Conservation (phyloP, 2,888 invertebrate genomes). For the Aelia acuminata region DNA sequence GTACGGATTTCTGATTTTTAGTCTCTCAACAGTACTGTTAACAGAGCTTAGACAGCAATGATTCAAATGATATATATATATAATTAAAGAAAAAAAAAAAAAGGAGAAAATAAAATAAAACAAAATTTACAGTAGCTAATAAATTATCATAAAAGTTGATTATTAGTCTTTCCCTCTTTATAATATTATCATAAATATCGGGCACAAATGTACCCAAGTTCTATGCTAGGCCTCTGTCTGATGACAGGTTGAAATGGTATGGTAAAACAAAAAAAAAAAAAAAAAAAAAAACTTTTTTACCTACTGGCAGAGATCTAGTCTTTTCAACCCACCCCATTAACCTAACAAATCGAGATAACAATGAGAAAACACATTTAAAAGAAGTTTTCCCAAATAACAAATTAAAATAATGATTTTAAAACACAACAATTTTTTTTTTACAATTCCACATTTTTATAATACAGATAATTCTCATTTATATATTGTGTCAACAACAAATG, state of each 20-base stretch:
- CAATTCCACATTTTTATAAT: constrained; percentile 50
- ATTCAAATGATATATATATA: constrained; percentile 13
- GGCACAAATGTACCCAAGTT: constrained; percentile 33
- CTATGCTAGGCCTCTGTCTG: constrained; percentile 57
- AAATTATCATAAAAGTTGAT: constrained; percentile 44
- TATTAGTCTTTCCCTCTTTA: constrained; percentile 52
- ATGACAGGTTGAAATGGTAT: constrained; percentile 53
- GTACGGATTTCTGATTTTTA: constrained; percentile 31
- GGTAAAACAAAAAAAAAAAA: constrained; percentile 51
- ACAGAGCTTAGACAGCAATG: constrained; percentile 49
- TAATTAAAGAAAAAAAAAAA: neutral
- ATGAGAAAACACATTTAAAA: constrained; percentile 51
- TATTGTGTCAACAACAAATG: constrained; percentile 11
- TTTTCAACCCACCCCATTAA: constrained; percentile 50
- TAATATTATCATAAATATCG: constrained; percentile 42
- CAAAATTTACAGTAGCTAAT: constrained; percentile 50
- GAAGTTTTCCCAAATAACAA: constrained; percentile 51
- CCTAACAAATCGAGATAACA: constrained; percentile 58
- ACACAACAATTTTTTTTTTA: constrained; percentile 61
- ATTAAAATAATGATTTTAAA: constrained; percentile 59
- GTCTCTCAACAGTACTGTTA: constrained; percentile 3
- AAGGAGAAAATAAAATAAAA: constrained; percentile 21
- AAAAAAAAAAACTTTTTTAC: too few species aligned
- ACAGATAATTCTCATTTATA: constrained; percentile 45
- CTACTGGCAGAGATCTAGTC: constrained; percentile 55